Conservation (phyloP, 2,797 vertebrate genomes). For the Neosilurus mollespiculum region DNA sequence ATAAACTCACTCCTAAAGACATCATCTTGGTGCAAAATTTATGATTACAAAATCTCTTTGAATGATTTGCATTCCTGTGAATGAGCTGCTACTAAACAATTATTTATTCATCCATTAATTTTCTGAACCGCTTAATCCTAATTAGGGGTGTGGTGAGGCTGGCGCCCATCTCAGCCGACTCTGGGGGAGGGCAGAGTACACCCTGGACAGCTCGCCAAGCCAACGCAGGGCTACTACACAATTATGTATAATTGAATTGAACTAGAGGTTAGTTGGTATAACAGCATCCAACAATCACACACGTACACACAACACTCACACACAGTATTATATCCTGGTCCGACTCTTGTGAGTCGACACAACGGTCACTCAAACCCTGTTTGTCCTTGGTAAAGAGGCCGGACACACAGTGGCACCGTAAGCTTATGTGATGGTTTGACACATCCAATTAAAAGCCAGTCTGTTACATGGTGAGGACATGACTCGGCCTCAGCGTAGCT, state of each 20-base stretch:
- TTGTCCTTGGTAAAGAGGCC: conserved; percentile 29
- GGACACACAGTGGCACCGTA: conserved; percentile 19
- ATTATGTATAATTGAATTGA: neutral
- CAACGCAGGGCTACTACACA: too few relatives aligned
- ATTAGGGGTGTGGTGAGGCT: too few relatives aligned
- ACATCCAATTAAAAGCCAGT: conserved; percentile 54
- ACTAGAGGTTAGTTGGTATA: neutral
- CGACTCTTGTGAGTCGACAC: neutral
- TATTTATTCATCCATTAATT: too few relatives aligned
- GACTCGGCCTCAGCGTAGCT: conserved; percentile 9
- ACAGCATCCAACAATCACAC: neutral
- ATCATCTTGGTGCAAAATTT: too few relatives aligned
- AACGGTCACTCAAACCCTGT: neutral
- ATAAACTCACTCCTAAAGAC: too few relatives aligned
- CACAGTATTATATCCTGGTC: too few relatives aligned
- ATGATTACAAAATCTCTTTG: neutral
- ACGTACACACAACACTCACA: neutral
- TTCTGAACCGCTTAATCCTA: too few relatives aligned
- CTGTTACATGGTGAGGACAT: conserved; percentile 15
- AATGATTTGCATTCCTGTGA: neutral
- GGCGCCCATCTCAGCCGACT: too few relatives aligned
- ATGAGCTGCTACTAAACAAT: neutral
- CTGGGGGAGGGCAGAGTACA: too few relatives aligned
- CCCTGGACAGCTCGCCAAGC: too few relatives aligned
- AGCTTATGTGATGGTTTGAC: conserved; percentile 34